Conservation (phyloP, 2,113 vertebrate species). For the Ictalurus furcatus region DNA sequence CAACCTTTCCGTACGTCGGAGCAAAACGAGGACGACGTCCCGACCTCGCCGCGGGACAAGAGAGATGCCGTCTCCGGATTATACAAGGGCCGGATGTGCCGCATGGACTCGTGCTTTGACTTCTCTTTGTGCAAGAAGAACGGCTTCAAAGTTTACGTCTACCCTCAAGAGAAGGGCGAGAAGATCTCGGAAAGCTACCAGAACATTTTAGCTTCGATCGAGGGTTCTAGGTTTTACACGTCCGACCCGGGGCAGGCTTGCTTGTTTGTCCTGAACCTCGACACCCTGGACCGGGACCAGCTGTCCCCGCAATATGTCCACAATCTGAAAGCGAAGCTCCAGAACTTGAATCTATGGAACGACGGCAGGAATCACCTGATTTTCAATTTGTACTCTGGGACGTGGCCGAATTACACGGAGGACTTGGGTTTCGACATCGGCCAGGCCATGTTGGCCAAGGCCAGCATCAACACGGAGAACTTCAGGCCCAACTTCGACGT, state of each 20-base stretch:
- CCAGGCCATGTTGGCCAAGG: constrained; percentile 97
- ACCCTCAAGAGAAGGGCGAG: constrained; percentile 95
- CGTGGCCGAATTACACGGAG: constrained; percentile 98
- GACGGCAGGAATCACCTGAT: constrained; percentile 97
- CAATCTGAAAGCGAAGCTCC: constrained; percentile 91
- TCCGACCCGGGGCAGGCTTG: constrained; percentile 92
- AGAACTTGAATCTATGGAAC: constrained; percentile 93
- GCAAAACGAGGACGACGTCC: constrained; percentile 71
- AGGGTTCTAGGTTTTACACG: constrained; percentile 92
- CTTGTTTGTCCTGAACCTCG: constrained; percentile 91
- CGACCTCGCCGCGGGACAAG: constrained; percentile 82
- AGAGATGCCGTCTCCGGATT: constrained; percentile 80
- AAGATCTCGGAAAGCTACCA: constrained; percentile 98
- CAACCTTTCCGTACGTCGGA: constrained; percentile 80
- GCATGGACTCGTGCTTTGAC: constrained; percentile 98
- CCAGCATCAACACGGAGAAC: constrained; percentile 96
- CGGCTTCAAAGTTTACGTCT: constrained; percentile 95
- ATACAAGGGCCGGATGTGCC: constrained; percentile 85
- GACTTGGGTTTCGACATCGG: constrained; percentile 96
- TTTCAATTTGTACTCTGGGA: constrained; percentile 98
- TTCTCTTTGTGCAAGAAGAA: constrained; percentile 85
- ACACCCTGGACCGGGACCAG: constrained; percentile 96
- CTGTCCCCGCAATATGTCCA: constrained; percentile 97
- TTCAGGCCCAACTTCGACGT: constrained; percentile 95
- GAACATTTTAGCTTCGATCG: constrained; percentile 91